Evolutionary conservation across 2,888 invertebrate species (phyloP).

Genomic region (Loripinus fragilis): DNA sequence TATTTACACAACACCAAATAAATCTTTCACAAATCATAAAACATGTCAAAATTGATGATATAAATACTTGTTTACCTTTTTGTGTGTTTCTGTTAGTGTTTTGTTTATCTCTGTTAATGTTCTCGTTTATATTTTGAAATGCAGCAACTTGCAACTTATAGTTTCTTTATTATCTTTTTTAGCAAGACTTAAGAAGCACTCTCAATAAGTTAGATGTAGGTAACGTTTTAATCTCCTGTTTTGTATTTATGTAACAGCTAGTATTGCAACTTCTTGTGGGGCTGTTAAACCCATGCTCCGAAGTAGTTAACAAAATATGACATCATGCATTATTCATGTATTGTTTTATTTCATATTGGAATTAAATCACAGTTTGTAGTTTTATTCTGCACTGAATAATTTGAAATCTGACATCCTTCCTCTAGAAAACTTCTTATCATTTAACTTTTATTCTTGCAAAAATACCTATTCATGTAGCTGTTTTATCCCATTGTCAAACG

Average conservation of each 20-base stretch:
- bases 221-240: constrained; percentile 1
- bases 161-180: background rate
- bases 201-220: constrained; percentile 16
- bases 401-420: too few species aligned
- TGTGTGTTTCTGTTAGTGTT: background rate
- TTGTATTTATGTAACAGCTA: constrained; percentile 8
- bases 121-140: too few species aligned
- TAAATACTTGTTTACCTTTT: background rate
- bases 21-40: too few species aligned
- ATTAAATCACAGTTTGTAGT: background rate
- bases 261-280: background rate
- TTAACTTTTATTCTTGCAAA: too few species aligned
- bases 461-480: too few species aligned
- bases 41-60: background rate
- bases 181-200: constrained; percentile 18
- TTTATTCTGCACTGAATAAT: too few species aligned
- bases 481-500: too few species aligned
- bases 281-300: background rate
- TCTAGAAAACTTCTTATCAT: too few species aligned
- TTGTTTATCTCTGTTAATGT: background rate
- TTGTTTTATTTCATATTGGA: background rate
- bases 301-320: background rate
- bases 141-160: too few species aligned
- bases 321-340: background rate
- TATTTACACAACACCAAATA: too few species aligned